Conservation (phyloP, 2,797 vertebrate species). For the Microchirus variegatus region DNA sequence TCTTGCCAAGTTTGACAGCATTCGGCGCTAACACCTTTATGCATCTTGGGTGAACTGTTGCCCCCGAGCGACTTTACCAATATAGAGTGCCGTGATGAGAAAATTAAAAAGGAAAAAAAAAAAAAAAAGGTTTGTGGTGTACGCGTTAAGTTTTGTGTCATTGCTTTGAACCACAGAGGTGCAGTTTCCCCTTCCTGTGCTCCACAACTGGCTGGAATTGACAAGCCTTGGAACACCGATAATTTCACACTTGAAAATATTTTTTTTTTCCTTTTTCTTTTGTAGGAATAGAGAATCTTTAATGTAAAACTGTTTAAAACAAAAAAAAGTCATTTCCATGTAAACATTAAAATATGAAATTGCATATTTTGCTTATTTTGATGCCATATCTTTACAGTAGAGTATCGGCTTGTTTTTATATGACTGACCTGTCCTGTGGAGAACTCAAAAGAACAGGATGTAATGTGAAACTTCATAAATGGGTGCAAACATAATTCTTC, state of each 20-base stretch:
- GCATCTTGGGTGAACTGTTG: slow-evolving; percentile 75
- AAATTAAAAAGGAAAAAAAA: slow-evolving; percentile 31
- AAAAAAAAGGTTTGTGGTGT: slow-evolving; percentile 54
- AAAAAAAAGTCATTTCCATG: slow-evolving; percentile 50
- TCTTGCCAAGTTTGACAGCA: slow-evolving; percentile 82
- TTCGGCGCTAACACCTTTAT: slow-evolving; percentile 72
- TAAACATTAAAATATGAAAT: slow-evolving; percentile 37
- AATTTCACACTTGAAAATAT: slow-evolving; percentile 55
- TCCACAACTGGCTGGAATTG: slow-evolving; percentile 54
- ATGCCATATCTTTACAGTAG: slow-evolving; percentile 45
- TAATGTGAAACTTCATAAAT: slow-evolving; percentile 36
- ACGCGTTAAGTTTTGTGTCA: slow-evolving; percentile 61
- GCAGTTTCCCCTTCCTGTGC: slow-evolving; percentile 48
- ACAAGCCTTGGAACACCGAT: slow-evolving; percentile 59
- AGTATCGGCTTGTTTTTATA: slow-evolving; percentile 56
- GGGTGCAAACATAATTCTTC: slow-evolving; percentile 39
- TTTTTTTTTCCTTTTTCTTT: slow-evolving; percentile 26
- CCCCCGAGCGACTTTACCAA: slow-evolving; percentile 60
- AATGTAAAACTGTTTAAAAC: slow-evolving; percentile 73
- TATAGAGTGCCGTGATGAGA: slow-evolving; percentile 72
- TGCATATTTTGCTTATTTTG: slow-evolving; percentile 49
- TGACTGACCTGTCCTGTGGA: slow-evolving; percentile 19
- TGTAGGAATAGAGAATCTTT: slow-evolving; percentile 72
- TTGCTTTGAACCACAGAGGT: slow-evolving; percentile 65
- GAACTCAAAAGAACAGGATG: slow-evolving; percentile 18